Evolutionary conservation across 2,888 invertebrate species (phyloP), one percentile per base, ranked within the genome.

Genomic region (Deilephila porcellus): DNA sequence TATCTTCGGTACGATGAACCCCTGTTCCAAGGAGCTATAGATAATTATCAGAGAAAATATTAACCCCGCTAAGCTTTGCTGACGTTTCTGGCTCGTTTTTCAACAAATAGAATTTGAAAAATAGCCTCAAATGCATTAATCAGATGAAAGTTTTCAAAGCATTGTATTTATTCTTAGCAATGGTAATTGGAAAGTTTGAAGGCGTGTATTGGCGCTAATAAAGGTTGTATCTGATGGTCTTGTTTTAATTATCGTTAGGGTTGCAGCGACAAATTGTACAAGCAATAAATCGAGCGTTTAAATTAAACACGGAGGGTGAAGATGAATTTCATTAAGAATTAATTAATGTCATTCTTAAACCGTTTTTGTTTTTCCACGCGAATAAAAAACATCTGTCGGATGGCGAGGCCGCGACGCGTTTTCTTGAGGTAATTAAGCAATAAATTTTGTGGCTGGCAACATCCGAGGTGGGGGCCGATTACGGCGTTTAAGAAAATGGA

Each of bases 271-370:
- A 93, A 94, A 94, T 94, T 93, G 93, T 92, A 90, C 93, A 85
- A 90, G 93, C 86, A 91, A 94, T 93, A 94, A 94, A 94, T 94
- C 91, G 91, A 88, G 85, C 89, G 84, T 92, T 93, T 90, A 93
- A 93, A 92, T 94, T 93, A 93, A 93, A 91, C 92, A 87, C 88
- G 88, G 91, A 90, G 94, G 94, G 94, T 90, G 94, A 93, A 94
- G 94, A 94, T 93, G 94, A 93, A 94, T 94, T 94, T 94, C 94
- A 94, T 94, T 94, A 94, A 94, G 94, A 94, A 94, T 94, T 94
- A 94, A 94, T 94, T 94, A 94, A 94, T 94, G 94, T 94, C 94
- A 94, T 94, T 93, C 94, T 94, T 94, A 92, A 92, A 90, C 88
- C 89, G 93, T 93, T 93, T 86, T 92, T 93, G 94, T 94, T 94